Conservation (phyloP, 2,888 invertebrate genomes). For the Globia sparganii region DNA sequence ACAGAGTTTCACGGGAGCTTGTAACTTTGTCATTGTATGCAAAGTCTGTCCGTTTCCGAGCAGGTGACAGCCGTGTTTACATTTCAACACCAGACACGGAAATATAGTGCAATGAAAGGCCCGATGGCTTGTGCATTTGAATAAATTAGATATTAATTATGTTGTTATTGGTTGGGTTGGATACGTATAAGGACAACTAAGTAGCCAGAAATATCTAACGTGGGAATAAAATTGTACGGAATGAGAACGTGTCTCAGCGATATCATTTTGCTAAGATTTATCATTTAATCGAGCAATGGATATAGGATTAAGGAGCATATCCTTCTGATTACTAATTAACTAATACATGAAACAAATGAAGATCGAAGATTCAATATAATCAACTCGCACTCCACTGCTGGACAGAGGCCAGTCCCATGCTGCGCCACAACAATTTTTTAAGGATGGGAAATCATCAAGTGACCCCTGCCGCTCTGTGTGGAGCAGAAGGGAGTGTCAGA, state of each 20-base stretch:
- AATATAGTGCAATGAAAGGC: constrained; percentile 66
- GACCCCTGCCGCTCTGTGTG: too few species aligned
- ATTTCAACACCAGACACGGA: constrained; percentile 69
- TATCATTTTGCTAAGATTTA: not conserved
- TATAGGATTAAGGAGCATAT: too few species aligned
- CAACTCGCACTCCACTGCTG: too few species aligned
- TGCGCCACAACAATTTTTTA: too few species aligned
- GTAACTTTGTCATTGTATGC: constrained; percentile 87
- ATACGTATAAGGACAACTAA: constrained; percentile 19
- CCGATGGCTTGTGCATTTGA: constrained; percentile 57
- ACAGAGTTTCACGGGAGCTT: constrained; percentile 74
- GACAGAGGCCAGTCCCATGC: too few species aligned
- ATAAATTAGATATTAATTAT: constrained; percentile 61
- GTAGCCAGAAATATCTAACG: constrained; percentile 10
- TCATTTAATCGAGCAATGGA: not conserved
- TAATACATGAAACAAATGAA: not conserved
- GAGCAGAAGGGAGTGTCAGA: too few species aligned
- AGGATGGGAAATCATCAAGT: too few species aligned
- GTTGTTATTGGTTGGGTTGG: constrained; percentile 40
- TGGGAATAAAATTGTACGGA: constrained; percentile 15
- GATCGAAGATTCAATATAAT: not conserved
- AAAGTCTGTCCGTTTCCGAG: constrained; percentile 78
- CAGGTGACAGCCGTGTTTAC: constrained; percentile 75
- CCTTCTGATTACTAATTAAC: too few species aligned
- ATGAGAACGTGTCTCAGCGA: not conserved